Conservation (phyloP, 2,797 vertebrate genomes). For the Pangasius krempfi region DNA sequence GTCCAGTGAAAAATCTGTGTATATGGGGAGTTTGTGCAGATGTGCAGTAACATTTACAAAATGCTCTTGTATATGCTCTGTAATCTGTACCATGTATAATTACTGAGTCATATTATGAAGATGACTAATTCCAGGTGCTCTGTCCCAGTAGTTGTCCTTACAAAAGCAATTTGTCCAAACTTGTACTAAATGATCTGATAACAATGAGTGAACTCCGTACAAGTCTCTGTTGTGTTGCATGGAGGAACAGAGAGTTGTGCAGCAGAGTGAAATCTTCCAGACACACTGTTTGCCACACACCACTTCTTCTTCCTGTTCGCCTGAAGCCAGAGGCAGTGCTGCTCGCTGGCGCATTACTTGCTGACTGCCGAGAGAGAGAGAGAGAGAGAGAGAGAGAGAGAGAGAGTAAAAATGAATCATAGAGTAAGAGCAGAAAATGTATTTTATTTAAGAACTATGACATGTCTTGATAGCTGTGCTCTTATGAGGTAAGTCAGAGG, state of each 20-base stretch:
- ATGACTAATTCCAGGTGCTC: neutral
- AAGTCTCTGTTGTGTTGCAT: neutral
- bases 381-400: neutral
- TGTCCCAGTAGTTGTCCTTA: neutral
- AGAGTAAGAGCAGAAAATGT: neutral
- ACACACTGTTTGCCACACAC: constrained; percentile 20
- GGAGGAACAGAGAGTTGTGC: neutral
- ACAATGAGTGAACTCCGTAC: neutral
- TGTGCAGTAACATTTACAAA: neutral
- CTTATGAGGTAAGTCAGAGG: neutral
- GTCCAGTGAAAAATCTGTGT: neutral
- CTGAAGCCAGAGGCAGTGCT: constrained; percentile 41
- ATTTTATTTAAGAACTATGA: constrained; percentile 13
- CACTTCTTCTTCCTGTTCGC: constrained; percentile 39
- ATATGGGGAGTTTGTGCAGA: constrained; percentile 15
- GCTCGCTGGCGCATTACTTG: constrained; percentile 52
- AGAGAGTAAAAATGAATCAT: constrained; percentile 4
- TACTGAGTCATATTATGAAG: neutral
- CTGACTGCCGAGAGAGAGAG: constrained; percentile 35
- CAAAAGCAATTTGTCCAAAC: neutral
- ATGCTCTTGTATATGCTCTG: neutral
- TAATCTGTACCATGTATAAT: constrained; percentile 1
- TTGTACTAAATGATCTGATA: neutral
- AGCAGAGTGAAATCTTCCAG: constrained; percentile 43
- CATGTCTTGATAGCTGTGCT: neutral